phyloP scores from a whole-genome alignment of 2,797 vertebrate species.

The Coregonus suidteri region DNA sequence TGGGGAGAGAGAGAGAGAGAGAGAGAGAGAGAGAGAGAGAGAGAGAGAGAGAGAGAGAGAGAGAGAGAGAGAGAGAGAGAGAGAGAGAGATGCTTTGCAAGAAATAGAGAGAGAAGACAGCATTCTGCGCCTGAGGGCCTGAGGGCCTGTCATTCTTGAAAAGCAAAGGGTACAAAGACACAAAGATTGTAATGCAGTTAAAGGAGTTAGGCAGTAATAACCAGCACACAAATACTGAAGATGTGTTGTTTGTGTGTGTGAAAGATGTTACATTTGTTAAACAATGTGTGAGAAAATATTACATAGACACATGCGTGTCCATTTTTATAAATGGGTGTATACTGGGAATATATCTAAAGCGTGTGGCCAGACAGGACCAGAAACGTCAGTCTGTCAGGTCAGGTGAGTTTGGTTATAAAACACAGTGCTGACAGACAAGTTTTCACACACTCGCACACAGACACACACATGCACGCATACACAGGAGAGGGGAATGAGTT shows the following conservation, averaged over 20 bases:
- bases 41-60: neutral
- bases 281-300: too few species aligned
- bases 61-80: constrained; percentile 36
- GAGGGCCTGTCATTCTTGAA: constrained; percentile 64
- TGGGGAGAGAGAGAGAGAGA: too few species aligned
- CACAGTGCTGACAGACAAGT: constrained; percentile 28
- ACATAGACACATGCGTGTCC: too few species aligned
- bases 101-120: constrained; percentile 15
- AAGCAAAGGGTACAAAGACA: constrained; percentile 60
- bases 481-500: too few species aligned
- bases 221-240: constrained; percentile 33
- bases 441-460: too few species aligned
- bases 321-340: neutral
- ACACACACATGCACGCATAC: too few species aligned
- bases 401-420: constrained; percentile 11
- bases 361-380: constrained; percentile 12
- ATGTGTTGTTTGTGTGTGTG: neutral
- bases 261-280: too few species aligned
- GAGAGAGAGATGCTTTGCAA: too few species aligned
- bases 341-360: neutral
- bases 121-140: constrained; percentile 69
- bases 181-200: constrained; percentile 57
- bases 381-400: constrained; percentile 14
- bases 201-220: constrained; percentile 48
- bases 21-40: constrained; percentile 32